Base-by-base conservation (phyloP, 1,140 invertebrate genomes). In the Luehdorfia chinensis region DNA sequence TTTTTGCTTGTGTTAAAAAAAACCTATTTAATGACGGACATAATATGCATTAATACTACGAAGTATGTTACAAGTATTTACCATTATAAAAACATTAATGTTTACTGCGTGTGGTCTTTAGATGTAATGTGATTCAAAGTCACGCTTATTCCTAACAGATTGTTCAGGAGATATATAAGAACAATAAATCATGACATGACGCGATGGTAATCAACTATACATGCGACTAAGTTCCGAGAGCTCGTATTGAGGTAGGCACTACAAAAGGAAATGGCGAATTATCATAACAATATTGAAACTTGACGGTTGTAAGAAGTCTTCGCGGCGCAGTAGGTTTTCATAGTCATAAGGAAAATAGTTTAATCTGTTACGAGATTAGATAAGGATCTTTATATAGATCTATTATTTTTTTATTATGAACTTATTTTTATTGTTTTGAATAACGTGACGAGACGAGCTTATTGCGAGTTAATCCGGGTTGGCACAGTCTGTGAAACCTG, bases 221-320 rank as follows among this genome's bases (percentile, higher is more conserved):
- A 14, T 39, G 14, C 21, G 30, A 14, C 31, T 47, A 16, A 33
- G 13, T 33, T 11, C 19, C 21, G 19, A 41, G 11, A 41, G 23
- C 18, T 15, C 14, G 15, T 48, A 39, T 57, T 57, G 49, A 51
- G 45, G 50, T 48, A 52, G 43, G 45, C 15, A 36, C 15, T 45
- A 50, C 39, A 39, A 43, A 18, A 44, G 36, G 44, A 41, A 32
- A 9, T 50, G 19, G 47, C 30, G 39, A 43, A 59, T 59, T 59
- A 50, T 30, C 44, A 50, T 54, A 47, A 59, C 37, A 53, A 53
- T 58, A 53, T 47, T 27, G 16, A n/a, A n/a, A n/a, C 27, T 30
- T 21, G 41, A 53, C 47, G 46, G 32, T 30, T 15, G 25, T 41
- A 52, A 37, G n/a, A n/a, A n/a, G 43, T 50, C 45, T 43, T 50